phyloP scores from a whole-genome alignment of 2,888 invertebrate genomes.

The Chalcis sispes region DNA sequence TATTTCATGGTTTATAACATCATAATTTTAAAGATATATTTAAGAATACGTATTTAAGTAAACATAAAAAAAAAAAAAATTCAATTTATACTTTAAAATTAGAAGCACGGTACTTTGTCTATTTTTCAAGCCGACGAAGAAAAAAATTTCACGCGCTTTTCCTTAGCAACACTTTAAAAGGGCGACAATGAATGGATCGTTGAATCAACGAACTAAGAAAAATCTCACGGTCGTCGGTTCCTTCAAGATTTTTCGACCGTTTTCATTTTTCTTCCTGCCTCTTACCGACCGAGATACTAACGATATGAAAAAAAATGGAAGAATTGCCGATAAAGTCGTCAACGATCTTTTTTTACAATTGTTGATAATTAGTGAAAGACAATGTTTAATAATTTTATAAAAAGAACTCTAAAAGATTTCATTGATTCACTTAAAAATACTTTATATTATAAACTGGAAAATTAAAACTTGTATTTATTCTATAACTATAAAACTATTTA shows the following conservation, averaged over 20 bases:
- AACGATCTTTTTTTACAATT: slow-evolving; percentile 9
- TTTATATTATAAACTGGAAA: too few relatives aligned
- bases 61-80: too few relatives aligned
- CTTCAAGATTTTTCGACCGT: slow-evolving; percentile 4
- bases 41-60: too few relatives aligned
- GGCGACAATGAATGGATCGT: background rate
- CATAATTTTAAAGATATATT: too few relatives aligned
- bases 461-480: too few relatives aligned
- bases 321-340: slow-evolving; percentile 26
- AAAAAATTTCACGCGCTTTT: slow-evolving; percentile 19
- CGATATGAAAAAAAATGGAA: background rate
- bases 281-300: slow-evolving; percentile 33
- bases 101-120: background rate
- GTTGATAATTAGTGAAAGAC: background rate
- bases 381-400: too few relatives aligned
- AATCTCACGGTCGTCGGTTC: slow-evolving; percentile 35
- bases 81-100: too few relatives aligned
- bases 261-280: slow-evolving; percentile 2
- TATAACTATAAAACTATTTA: too few relatives aligned
- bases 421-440: too few relatives aligned
- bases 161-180: slow-evolving; percentile 7
- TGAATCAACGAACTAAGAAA: background rate
- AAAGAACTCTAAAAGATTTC: too few relatives aligned
- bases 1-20: too few relatives aligned
- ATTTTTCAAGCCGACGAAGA: slow-evolving; percentile 10